A percentile compares a stretch with the other conserved stretches of the same genome.
Evolutionary conservation across 2,113 vertebrate species (phyloP).

Genomic region (Festucalex cinctus): DNA sequence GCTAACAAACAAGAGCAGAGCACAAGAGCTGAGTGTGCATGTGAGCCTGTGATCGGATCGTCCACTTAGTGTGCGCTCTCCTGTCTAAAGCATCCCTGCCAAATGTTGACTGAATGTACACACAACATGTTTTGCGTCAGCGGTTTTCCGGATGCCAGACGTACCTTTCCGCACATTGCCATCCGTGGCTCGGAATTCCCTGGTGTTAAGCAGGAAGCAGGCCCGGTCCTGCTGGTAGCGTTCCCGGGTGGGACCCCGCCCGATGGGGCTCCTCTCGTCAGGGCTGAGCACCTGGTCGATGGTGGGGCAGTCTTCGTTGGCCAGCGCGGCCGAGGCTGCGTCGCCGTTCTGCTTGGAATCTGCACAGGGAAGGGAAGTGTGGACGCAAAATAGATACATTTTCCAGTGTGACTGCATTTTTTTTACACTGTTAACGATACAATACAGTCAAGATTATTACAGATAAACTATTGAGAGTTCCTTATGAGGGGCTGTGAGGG

Average conservation of each 20-base stretch:
- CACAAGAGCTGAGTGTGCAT: conserved; percentile 39
- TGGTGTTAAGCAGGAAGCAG: conserved; percentile 88
- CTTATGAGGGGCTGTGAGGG: neutral
- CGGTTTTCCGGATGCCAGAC: conserved; percentile 42
- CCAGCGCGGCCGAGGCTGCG: conserved; percentile 84
- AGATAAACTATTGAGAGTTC: neutral
- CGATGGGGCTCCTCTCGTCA: conserved; percentile 85
- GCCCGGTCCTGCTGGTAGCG: conserved; percentile 86
- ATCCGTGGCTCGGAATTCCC: conserved; percentile 86
- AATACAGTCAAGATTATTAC: neutral
- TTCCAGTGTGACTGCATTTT: neutral
- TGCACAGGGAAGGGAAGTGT: conserved; percentile 21
- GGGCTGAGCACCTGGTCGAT: conserved; percentile 91
- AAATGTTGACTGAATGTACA: conserved; percentile 34
- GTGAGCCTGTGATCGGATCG: conserved; percentile 19
- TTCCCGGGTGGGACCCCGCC: conserved; percentile 74
- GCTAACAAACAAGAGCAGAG: conserved; percentile 57
- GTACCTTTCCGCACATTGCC: conserved; percentile 91
- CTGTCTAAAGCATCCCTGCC: conserved; percentile 8
- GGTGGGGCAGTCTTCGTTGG: conserved; percentile 89
- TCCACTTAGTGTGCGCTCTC: conserved; percentile 12
- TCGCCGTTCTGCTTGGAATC: conserved; percentile 88
- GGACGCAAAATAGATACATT: neutral
- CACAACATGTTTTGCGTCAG: conserved; percentile 31
- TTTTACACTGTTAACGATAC: neutral